Conservation (phyloP, 2,888 invertebrate species). For the Anaspis maculata region DNA sequence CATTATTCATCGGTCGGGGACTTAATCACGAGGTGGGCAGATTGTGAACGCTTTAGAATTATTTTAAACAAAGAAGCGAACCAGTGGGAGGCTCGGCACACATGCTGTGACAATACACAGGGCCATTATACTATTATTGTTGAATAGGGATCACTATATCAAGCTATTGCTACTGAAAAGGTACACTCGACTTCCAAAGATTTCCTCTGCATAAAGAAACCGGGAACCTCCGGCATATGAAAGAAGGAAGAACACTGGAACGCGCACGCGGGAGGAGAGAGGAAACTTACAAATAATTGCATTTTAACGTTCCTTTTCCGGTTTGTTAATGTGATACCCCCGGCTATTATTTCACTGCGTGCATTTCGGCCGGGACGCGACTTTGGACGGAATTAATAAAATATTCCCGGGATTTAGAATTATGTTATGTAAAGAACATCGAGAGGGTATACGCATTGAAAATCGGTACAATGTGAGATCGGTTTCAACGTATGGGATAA, state of each 20-base stretch:
- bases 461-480: constrained; percentile 20
- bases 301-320: too few relatives aligned
- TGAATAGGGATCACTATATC: constrained; percentile 38
- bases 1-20: too few relatives aligned
- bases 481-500: constrained; percentile 26
- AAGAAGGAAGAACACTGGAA: too few relatives aligned
- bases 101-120: constrained; percentile 37
- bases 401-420: too few relatives aligned
- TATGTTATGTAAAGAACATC: too few relatives aligned
- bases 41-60: constrained; percentile 33
- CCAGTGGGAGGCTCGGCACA: constrained; percentile 38
- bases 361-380: too few relatives aligned
- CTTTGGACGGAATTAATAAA: too few relatives aligned
- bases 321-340: constrained; percentile 35
- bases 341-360: too few relatives aligned
- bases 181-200: constrained; percentile 39
- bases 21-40: constrained; percentile 28
- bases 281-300: constrained; percentile 39
- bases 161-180: constrained; percentile 39
- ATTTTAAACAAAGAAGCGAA: constrained; percentile 33
- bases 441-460: too few relatives aligned
- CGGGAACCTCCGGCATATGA: too few relatives aligned
- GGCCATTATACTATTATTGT: constrained; percentile 35
- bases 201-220: constrained; percentile 32
- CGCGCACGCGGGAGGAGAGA: too few relatives aligned